Base-by-base conservation (phyloP, 2,888 invertebrate genomes). In the Ophonus ardosiacus region DNA sequence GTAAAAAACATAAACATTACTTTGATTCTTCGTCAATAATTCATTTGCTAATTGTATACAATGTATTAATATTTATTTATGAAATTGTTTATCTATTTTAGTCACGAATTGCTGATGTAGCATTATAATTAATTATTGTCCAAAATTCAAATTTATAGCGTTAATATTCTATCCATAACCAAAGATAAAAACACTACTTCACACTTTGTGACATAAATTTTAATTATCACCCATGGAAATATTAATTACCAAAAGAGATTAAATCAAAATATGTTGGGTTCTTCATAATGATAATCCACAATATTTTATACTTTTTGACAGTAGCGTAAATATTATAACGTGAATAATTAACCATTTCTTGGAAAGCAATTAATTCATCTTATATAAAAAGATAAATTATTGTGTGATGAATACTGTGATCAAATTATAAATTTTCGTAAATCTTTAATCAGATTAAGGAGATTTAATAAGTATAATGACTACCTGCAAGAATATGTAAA, bases 341-440 rank as follows among this genome's bases (percentile, higher is more conserved):
- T 43, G 40, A 68, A 74, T 74, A 74, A 74, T 74, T 63, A 63
- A 24, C 7, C 13, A 63, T 63, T 63, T 13, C 63, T 13, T 0
- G 21, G 63, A 21, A 74, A 43, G 71, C 71, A 43, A 74, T 74
- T 74, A 74, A 74, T 74, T 43, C 18, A 43, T 74, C 40, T 74
- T 74, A 43, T 38, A 68, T 40, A 24, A 38, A 38, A 63, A 24
- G 63, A 24, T 63, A 63, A 63, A 63, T 63, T 59, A 59, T 59
- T 59, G 59, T 18, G 17, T 13, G 31, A 31, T 24, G 65, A 31
- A 31, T 65, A 65, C 65, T 40, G 18, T 43, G 71, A 74, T 74
- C 40, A 74, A 74, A 74, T 74, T 74, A 74, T 74, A 74, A 74
- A 74, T 74, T 74, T 74, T 74, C 71, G 15, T 38, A 38, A 68